Evolutionary conservation across 1,140 invertebrate genomes (phyloP).

Genomic region (Nixonia krombeini): DNA sequence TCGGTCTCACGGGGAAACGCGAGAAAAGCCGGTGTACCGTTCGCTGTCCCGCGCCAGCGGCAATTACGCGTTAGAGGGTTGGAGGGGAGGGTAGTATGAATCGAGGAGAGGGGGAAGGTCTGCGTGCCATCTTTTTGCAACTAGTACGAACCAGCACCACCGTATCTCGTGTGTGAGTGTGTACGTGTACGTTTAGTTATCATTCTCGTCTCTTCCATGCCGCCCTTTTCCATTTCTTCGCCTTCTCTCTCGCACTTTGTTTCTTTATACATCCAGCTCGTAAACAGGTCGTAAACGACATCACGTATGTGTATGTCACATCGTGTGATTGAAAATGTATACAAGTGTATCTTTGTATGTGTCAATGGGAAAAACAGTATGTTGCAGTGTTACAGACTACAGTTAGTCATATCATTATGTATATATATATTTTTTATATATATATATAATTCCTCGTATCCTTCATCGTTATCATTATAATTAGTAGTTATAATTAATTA

Average conservation of each 20-base stretch:
- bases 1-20: too few relatives aligned
- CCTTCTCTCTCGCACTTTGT: slow-evolving; percentile 6
- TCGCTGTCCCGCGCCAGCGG: too few relatives aligned
- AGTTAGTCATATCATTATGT: slow-evolving; percentile 65
- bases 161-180: too few relatives aligned
- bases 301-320: slow-evolving; percentile 48
- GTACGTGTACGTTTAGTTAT: slow-evolving; percentile 31
- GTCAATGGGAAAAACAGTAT: slow-evolving; percentile 58
- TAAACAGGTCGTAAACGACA: slow-evolving; percentile 52
- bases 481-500: slow-evolving; percentile 72
- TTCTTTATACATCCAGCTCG: slow-evolving; percentile 48
- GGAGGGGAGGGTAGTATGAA: too few relatives aligned
- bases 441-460: slow-evolving; percentile 68
- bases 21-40: too few relatives aligned
- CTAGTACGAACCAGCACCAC: slow-evolving; percentile 50
- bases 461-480: slow-evolving; percentile 71
- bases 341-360: slow-evolving; percentile 53
- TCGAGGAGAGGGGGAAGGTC: slow-evolving; percentile 20
- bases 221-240: slow-evolving; percentile 2
- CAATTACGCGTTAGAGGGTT: too few relatives aligned
- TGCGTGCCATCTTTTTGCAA: slow-evolving; percentile 51
- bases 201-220: slow-evolving; percentile 9
- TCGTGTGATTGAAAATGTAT: slow-evolving; percentile 53
- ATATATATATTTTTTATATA: slow-evolving; percentile 57
- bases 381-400: slow-evolving; percentile 65